Conservation (phyloP, 1,140 invertebrate genomes). For the Bombus waltoni region DNA sequence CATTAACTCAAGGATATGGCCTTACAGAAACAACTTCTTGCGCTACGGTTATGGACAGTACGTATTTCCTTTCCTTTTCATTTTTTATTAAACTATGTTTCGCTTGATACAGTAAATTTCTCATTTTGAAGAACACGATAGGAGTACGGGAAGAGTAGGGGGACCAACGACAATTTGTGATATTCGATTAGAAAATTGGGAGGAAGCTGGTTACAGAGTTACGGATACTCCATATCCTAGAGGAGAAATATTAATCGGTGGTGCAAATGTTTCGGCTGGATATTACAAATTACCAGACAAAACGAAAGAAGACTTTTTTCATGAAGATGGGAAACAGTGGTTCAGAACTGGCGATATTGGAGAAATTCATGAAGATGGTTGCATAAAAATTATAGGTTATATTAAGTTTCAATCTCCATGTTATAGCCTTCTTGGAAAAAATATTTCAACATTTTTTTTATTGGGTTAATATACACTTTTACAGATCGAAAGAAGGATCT, state of each 20-base stretch:
- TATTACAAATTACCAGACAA: slow-evolving; percentile 97
- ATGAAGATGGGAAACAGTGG: slow-evolving; percentile 91
- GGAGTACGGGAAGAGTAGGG: slow-evolving; percentile 93
- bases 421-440: neutral
- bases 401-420: slow-evolving; percentile 57
- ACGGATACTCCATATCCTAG: slow-evolving; percentile 95
- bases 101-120: neutral
- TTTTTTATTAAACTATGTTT: neutral
- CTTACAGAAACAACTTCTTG: slow-evolving; percentile 98
- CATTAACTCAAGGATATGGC: slow-evolving; percentile 97
- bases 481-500: slow-evolving; percentile 98
- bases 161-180: slow-evolving; percentile 93
- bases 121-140: slow-evolving; percentile 84
- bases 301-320: slow-evolving; percentile 95
- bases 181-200: slow-evolving; percentile 95
- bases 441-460: no score
- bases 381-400: slow-evolving; percentile 97
- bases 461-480: slow-evolving; percentile 44
- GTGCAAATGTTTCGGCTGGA: slow-evolving; percentile 94
- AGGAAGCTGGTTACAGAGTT: slow-evolving; percentile 96
- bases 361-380: slow-evolving; percentile 95
- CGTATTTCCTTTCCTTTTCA: slow-evolving; percentile 69
- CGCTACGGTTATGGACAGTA: slow-evolving; percentile 94
- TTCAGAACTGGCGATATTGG: slow-evolving; percentile 99
- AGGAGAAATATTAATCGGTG: slow-evolving; percentile 95